phyloP scores from a whole-genome alignment of 2,113 vertebrate species.

The Nanorana parkeri region DNA sequence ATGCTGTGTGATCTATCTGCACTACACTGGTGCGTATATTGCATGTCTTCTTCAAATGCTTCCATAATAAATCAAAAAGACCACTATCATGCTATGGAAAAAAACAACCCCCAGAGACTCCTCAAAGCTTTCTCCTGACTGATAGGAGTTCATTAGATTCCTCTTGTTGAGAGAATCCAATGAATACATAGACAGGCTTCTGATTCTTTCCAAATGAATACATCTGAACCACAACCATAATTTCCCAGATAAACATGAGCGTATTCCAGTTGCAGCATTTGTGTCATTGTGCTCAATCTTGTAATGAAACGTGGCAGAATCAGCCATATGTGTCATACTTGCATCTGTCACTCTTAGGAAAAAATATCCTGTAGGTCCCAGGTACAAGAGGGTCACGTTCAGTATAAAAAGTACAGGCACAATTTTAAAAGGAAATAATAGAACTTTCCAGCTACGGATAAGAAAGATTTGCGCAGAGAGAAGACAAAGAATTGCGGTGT shows the following conservation, averaged over 20 bases:
- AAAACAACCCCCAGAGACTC: constrained; percentile 15
- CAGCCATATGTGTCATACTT: constrained; percentile 49
- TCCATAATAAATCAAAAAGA: constrained; percentile 42
- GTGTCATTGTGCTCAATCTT: constrained; percentile 58
- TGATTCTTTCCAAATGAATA: constrained; percentile 66
- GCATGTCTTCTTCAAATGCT: constrained; percentile 20
- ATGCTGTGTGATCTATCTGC: constrained; percentile 28
- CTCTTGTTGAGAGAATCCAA: constrained; percentile 50
- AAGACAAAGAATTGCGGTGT: neutral
- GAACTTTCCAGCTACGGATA: constrained; percentile 2
- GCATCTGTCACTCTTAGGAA: constrained; percentile 44
- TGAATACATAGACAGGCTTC: constrained; percentile 54
- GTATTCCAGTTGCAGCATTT: constrained; percentile 58
- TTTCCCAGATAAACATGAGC: constrained; percentile 59
- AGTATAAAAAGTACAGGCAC: neutral
- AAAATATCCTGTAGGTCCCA: constrained; percentile 16
- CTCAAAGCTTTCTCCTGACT: constrained; percentile 50
- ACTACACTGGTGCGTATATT: constrained; percentile 3
- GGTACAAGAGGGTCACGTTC: constrained; percentile 34
- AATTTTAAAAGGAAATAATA: neutral
- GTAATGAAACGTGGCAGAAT: constrained; percentile 26
- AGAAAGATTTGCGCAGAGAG: neutral
- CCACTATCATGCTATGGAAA: constrained; percentile 19
- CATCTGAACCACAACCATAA: constrained; percentile 60
- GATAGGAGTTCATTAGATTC: constrained; percentile 59